Evolutionary conservation across 1,140 invertebrate species (phyloP).

Genomic region (Megalopta genalis): DNA sequence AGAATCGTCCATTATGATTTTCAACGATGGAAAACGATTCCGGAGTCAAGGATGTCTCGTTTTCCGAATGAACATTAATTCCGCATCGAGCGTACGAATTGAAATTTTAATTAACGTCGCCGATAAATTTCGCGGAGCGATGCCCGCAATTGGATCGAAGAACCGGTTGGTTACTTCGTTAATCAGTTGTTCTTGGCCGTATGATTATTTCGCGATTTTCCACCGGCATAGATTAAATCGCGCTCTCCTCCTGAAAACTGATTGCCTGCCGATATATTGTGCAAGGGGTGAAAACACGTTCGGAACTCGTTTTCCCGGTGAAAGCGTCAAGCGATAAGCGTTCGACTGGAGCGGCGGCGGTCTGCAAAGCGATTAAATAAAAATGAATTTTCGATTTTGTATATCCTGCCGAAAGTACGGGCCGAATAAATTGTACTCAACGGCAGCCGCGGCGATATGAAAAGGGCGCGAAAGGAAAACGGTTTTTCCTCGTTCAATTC

Average conservation of each 20-base stretch:
- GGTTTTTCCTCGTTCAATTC: neutral
- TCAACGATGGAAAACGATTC: too few species aligned
- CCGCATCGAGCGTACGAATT: neutral
- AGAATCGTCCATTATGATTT: too few species aligned
- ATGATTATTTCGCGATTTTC: conserved; percentile 38
- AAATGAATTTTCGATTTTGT: conserved; percentile 45
- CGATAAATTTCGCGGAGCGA: neutral
- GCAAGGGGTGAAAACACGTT: neutral
- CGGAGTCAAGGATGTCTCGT: too few species aligned
- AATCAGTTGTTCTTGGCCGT: conserved; percentile 31
- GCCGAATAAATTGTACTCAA: conserved; percentile 17
- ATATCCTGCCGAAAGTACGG: neutral
- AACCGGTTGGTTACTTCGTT: conserved; percentile 3
- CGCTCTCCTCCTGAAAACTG: neutral
- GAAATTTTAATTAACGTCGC: neutral
- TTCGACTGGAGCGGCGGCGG: neutral
- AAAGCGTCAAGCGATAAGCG: conserved; percentile 30
- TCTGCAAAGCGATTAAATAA: conserved; percentile 30
- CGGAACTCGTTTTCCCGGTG: conserved; percentile 20
- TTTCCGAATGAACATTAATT: neutral
- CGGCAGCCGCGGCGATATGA: neutral
- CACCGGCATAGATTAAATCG: conserved; percentile 25
- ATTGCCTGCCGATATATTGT: conserved; percentile 3
- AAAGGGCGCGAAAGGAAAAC: conserved; percentile 18
- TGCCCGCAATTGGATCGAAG: neutral